Evolutionary conservation across 2,797 vertebrate genomes (phyloP), one percentile per base, ranked within the genome.

Genomic region (Rhincodon typus): DNA sequence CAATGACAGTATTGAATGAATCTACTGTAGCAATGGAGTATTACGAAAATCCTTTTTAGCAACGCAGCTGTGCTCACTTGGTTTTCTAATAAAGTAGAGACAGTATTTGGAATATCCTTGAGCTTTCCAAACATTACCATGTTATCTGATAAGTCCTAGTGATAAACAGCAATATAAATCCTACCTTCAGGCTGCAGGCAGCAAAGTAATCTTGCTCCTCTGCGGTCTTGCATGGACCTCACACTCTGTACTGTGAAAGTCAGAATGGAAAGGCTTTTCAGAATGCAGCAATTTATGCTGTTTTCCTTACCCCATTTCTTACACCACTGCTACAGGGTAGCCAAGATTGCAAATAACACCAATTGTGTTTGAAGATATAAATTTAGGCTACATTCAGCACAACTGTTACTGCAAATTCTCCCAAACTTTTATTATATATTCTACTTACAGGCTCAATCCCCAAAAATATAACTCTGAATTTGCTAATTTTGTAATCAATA

Each of bases 71-170:
- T 53, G 94, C 25, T 72, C 69, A 74, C 53, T 74, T 50, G 10
- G 67, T 74, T 74, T 62, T 74, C 42, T 94, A 34, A 50, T 30
- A 94, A 94, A 50, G 46, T 4, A 74, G 94, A 15, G 70, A 46
- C 69, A 34, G 94, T 19, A 15, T 50, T 74, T 94, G 94, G 94
- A 74, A 74, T 94, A 50, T 74, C 74, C 27, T 17, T 15, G 94
- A 70, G 67, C 93, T 74, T 42, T 94, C 69, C 72, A 94, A 94
- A 94, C 67, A 94, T 94, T 34, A 30, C 94, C 23, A 38, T 17
- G 46, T 94, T 72, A 74, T 74, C 94, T 94, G 94, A 94, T 94
- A 74, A 27, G 72, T 46, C 38, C n/a, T 19, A 30, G 34, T 38
- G 90, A 93, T 93, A 93, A 93, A n/a, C 19, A 7, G 62, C 62